Percentiles rank a stretch among this genome's conserved stretches.
Evolutionary conservation across 1,140 invertebrate genomes (phyloP).

Genomic region (Batillaria attramentaria): DNA sequence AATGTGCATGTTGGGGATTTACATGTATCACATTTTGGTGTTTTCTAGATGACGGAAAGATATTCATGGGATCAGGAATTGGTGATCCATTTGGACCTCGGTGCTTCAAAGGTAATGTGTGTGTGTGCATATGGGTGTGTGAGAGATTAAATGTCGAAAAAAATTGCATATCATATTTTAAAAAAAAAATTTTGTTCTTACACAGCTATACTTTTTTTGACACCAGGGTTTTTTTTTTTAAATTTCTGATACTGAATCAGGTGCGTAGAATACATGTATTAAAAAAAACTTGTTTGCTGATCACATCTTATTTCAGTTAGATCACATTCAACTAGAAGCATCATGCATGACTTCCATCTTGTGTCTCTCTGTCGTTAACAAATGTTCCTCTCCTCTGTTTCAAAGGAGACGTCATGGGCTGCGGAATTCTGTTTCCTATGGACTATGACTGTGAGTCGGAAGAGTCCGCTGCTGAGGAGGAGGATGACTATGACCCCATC

Average conservation of each 20-base stretch:
- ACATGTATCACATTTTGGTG: no score
- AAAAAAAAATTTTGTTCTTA: not conserved
- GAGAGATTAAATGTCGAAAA: not conserved
- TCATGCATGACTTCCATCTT: no score
- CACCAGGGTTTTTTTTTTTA: not conserved
- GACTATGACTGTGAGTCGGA: constrained; percentile 72
- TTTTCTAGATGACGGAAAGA: constrained; percentile 76
- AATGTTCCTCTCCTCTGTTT: no score
- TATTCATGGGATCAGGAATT: constrained; percentile 76
- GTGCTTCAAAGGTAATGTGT: constrained; percentile 73
- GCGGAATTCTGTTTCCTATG: constrained; percentile 76
- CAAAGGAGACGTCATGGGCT: constrained; percentile 78
- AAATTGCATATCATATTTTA: constrained; percentile 3
- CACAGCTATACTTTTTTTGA: not conserved
- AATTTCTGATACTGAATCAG: no score
- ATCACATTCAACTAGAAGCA: no score
- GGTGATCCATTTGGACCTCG: constrained; percentile 76
- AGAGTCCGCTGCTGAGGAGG: constrained; percentile 60
- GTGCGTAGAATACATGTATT: no score
- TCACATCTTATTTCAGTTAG: no score
- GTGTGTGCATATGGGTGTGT: not conserved
- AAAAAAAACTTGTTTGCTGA: no score
- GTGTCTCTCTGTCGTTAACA: no score
- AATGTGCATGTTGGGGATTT: no score
- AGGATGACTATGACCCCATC: constrained; percentile 63